Percentiles rank a stretch among this genome's conserved stretches.
Conservation (phyloP, 2,113 vertebrate species). For the Engystomops pustulosus region DNA sequence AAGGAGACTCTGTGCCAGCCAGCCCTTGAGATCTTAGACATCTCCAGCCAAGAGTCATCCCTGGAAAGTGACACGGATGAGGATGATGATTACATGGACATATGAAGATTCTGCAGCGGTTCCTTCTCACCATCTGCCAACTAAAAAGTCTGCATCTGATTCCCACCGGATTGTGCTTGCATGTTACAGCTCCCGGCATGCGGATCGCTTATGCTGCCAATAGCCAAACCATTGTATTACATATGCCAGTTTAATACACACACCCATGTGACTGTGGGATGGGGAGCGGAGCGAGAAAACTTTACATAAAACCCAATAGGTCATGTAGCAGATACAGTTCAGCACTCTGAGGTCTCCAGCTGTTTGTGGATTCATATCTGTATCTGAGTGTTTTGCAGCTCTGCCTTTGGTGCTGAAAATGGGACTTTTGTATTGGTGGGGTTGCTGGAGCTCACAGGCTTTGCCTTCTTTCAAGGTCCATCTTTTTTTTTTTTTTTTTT, state of each 20-base stretch:
- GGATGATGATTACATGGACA: slow-evolving; percentile 96
- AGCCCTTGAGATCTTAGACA: slow-evolving; percentile 94
- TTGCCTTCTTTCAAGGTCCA: slow-evolving; percentile 48
- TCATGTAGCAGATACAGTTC: background rate
- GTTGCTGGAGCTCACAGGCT: slow-evolving; percentile 20
- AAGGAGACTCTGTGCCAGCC: slow-evolving; percentile 95
- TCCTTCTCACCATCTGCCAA: slow-evolving; percentile 22
- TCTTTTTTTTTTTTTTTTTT: slow-evolving; percentile 70
- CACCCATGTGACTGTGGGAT: background rate
- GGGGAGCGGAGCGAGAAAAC: background rate
- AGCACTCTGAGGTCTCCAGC: background rate
- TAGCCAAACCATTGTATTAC: slow-evolving; percentile 11
- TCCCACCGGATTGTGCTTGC: slow-evolving; percentile 43
- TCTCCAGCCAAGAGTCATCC: slow-evolving; percentile 96
- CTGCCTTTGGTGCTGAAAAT: slow-evolving; percentile 31
- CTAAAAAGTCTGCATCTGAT: slow-evolving; percentile 14
- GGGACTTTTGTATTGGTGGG: slow-evolving; percentile 29
- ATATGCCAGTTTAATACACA: slow-evolving; percentile 11
- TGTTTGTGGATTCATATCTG: background rate
- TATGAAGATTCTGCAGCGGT: slow-evolving; percentile 72
- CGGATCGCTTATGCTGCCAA: slow-evolving; percentile 47
- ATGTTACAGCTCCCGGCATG: slow-evolving; percentile 53
- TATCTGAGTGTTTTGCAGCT: background rate
- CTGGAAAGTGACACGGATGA: slow-evolving; percentile 96
- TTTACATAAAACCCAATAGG: background rate